Conservation (phyloP, 2,888 invertebrate genomes). For the Limnephilus auricula region DNA sequence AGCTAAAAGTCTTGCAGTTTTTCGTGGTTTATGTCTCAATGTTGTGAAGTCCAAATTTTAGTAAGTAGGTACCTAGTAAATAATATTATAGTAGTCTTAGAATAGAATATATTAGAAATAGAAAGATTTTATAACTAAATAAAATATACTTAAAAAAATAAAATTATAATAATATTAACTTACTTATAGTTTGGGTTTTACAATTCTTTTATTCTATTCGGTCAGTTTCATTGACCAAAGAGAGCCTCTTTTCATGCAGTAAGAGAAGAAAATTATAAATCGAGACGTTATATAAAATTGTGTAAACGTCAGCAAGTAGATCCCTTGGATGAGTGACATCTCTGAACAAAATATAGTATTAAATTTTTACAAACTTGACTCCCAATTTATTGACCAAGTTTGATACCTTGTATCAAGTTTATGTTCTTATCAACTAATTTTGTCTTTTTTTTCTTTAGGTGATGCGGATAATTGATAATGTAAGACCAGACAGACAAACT, state of each 20-base stretch:
- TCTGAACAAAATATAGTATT: no score
- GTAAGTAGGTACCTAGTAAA: no score
- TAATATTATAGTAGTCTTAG: no score
- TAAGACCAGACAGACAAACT: slow-evolving; percentile 97
- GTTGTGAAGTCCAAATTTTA: no score
- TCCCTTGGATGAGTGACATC: no score
- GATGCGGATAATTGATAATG: slow-evolving; percentile 98
- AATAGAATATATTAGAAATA: no score
- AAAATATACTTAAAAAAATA: no score
- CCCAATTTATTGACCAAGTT: not conserved
- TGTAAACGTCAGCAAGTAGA: no score
- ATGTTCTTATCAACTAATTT: not conserved
- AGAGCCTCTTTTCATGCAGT: not conserved
- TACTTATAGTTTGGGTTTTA: not conserved
- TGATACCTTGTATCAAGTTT: not conserved
- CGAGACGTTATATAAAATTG: not conserved
- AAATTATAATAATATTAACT: no score
- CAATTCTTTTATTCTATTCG: not conserved
- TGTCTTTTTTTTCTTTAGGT: slow-evolving; percentile 76
- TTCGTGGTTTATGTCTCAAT: no score
- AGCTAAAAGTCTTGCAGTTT: no score
- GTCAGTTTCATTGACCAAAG: not conserved
- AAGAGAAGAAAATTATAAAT: not conserved
- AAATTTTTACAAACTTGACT: not conserved
- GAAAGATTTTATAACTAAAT: no score